A percentile compares a stretch with the other conserved stretches of the same genome.
phyloP scores from a whole-genome alignment of 2,888 invertebrate species.

The Drosophila setosimentum region DNA sequence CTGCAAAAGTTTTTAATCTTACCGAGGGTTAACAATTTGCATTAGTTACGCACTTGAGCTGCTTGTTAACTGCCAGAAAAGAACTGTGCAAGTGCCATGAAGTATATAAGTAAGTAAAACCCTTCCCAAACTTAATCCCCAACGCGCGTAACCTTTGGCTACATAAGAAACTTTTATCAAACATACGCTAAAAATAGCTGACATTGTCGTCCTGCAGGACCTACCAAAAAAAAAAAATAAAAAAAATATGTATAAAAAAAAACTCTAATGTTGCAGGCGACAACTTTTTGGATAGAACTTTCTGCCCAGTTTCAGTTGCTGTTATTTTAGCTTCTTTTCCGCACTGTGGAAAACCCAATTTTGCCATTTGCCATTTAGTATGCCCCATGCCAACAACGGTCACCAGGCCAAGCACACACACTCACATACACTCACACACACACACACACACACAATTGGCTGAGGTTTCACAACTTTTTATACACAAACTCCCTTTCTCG shows the following conservation, averaged over 20 bases:
- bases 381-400: conserved; percentile 63
- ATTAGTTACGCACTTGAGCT: conserved; percentile 38
- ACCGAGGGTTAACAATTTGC: conserved; percentile 22
- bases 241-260: conserved; percentile 1
- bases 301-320: conserved; percentile 26
- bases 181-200: conserved; percentile 42
- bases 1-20: conserved; percentile 16
- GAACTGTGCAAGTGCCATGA: conserved; percentile 22
- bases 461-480: conserved; percentile 14
- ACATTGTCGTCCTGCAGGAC: conserved; percentile 51
- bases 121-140: conserved; percentile 34
- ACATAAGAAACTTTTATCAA: conserved; percentile 34
- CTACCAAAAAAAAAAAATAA: neutral
- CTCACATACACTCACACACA: conserved; percentile 24
- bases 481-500: conserved; percentile 49
- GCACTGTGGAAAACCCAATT: conserved; percentile 24
- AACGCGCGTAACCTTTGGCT: conserved; percentile 50
- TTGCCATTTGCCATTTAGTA: conserved; percentile 60
- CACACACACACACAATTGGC: conserved; percentile 20
- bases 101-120: conserved; percentile 35
- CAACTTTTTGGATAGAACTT: conserved; percentile 53
- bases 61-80: conserved; percentile 46
- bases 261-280: conserved; percentile 56
- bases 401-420: conserved; percentile 56
- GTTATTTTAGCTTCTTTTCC: conserved; percentile 35